Evolutionary conservation across 2,113 vertebrate genomes (phyloP).

Genomic region (Promerops cafer): DNA sequence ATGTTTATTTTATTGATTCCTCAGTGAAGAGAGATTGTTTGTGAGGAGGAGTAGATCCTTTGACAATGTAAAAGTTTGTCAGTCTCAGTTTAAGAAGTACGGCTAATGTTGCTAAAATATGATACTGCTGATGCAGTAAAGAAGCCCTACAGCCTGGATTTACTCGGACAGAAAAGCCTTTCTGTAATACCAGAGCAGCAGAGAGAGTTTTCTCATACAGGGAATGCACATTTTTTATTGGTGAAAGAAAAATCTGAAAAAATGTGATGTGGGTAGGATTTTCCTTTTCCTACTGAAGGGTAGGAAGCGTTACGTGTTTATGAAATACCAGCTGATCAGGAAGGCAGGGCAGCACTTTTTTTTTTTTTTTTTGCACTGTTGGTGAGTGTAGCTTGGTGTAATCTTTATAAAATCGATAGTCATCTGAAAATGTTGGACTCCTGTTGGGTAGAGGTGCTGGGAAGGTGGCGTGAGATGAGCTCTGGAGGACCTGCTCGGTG

Average conservation of each 20-base stretch:
- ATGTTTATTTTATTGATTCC: background rate
- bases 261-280: background rate
- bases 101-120: background rate
- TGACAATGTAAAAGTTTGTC: fast-evolving
- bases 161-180: background rate
- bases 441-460: background rate
- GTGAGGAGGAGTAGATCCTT: background rate
- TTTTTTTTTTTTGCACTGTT: background rate
- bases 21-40: background rate
- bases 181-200: background rate
- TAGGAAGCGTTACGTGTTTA: background rate
- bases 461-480: background rate
- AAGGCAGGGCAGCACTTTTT: background rate
- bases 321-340: background rate
- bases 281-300: background rate
- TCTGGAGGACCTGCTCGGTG: background rate
- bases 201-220: background rate
- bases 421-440: background rate
- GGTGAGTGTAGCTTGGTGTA: background rate
- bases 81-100: background rate
- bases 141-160: background rate
- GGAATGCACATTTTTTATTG: background rate
- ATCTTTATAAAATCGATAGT: background rate
- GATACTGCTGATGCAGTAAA: background rate
- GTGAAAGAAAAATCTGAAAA: background rate